These are phyloP conservation scores for Nymphicus hollandicus DNA, from an alignment of 2,113 vertebrate species.

Conservation along the genomic window DNA sequence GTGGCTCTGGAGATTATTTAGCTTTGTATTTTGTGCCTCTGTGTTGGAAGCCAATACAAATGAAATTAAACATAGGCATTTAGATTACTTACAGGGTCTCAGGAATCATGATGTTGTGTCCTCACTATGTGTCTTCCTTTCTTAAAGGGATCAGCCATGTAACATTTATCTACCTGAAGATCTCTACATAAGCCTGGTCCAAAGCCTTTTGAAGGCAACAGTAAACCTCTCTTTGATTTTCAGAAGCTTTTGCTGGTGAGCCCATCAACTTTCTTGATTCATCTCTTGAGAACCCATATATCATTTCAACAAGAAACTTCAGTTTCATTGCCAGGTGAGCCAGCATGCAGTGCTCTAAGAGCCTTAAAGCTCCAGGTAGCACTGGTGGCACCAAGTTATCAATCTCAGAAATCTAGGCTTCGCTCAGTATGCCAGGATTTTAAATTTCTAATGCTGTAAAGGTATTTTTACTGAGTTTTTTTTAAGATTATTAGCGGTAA, in stretches of 20 bases:
- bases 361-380: background rate
- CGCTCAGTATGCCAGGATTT: background rate
- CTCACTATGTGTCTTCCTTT: background rate
- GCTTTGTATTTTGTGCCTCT: background rate
- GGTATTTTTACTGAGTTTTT: background rate
- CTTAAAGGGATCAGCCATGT: background rate
- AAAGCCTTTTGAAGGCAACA: background rate
- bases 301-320: background rate
- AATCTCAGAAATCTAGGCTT: background rate
- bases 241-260: background rate
- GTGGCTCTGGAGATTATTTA: background rate
- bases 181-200: background rate
- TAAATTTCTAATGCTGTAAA: background rate
- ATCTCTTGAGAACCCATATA: background rate
- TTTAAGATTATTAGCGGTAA: conserved; percentile 13
- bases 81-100: background rate
- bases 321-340: background rate
- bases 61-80: background rate
- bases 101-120: background rate
- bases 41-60: background rate
- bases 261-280: background rate
- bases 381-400: background rate
- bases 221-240: conserved; percentile 32
- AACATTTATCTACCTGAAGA: background rate
- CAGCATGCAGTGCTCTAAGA: background rate